A percentile compares a stretch with the other conserved stretches of the same genome.
Conservation (phyloP, 2,113 vertebrate species). For the Typhlomys cinereus region DNA sequence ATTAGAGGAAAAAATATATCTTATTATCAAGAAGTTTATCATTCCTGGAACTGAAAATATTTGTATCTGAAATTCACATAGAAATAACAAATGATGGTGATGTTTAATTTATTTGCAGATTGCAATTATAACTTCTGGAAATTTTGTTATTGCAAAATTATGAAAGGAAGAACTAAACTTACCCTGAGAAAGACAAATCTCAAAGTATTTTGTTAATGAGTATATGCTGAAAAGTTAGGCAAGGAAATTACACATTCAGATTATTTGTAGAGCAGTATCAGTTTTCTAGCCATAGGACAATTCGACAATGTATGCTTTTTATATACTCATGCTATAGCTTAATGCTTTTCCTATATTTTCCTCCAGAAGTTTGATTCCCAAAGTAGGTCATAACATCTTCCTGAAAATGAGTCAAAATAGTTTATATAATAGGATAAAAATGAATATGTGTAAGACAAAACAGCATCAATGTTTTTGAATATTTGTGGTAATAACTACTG, state of each 20-base stretch:
- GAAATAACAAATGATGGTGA: neutral
- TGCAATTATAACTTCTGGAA: neutral
- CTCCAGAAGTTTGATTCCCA: conserved; percentile 32
- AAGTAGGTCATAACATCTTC: neutral
- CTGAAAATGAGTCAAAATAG: neutral
- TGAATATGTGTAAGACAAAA: neutral
- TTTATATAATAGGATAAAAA: conserved; percentile 4
- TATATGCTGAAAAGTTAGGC: neutral
- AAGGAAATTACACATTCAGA: conserved; percentile 40
- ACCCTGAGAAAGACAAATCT: neutral
- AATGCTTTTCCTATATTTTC: neutral
- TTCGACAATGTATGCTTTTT: neutral
- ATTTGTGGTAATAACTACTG: neutral
- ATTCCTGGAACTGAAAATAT: neutral
- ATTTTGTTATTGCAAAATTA: neutral
- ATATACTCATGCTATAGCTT: neutral
- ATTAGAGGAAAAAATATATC: neutral
- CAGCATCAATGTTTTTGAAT: neutral
- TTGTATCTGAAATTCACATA: neutral
- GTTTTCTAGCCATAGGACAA: neutral
- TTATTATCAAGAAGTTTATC: neutral
- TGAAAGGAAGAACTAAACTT: neutral
- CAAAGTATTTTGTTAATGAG: neutral
- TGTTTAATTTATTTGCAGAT: neutral
- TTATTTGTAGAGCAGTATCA: conserved; percentile 39